phyloP scores from a whole-genome alignment of 2,797 vertebrate genomes.

The Synaphobranchus kaupii region DNA sequence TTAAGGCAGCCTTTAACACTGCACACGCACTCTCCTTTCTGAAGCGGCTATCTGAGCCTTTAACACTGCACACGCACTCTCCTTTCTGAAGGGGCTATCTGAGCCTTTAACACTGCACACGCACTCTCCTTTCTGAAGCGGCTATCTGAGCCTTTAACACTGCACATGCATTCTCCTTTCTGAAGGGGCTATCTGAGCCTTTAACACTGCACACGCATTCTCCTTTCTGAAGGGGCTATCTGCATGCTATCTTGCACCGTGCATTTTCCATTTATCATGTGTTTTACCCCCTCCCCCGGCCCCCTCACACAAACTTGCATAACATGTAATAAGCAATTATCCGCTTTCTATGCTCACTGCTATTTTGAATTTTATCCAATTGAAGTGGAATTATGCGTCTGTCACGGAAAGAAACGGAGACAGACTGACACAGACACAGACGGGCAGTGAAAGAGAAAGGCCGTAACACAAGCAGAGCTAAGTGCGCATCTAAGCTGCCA shows the following conservation, averaged over 20 bases:
- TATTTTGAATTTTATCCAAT: slow-evolving; percentile 25
- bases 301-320: slow-evolving; percentile 31
- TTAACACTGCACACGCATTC: background rate
- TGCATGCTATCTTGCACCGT: background rate
- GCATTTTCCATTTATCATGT: slow-evolving; percentile 5
- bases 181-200: background rate
- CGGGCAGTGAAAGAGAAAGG: slow-evolving; percentile 8
- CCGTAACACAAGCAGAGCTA: background rate
- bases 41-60: too few species aligned
- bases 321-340: slow-evolving; percentile 36
- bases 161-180: background rate
- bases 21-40: background rate
- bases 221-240: slow-evolving; percentile 2
- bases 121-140: background rate
- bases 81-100: slow-evolving; percentile 3
- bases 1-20: background rate
- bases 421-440: slow-evolving; percentile 18
- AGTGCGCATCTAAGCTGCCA: slow-evolving; percentile 18
- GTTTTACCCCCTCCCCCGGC: background rate
- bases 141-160: too few species aligned
- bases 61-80: background rate
- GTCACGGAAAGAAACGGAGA: background rate
- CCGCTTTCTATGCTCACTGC: slow-evolving; percentile 23
- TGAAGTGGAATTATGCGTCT: slow-evolving; percentile 30
- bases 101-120: too few species aligned